Evolutionary conservation across 2,888 invertebrate species (phyloP), one percentile per base, ranked within the genome.

Genomic region (Cyclophora punctaria): DNA sequence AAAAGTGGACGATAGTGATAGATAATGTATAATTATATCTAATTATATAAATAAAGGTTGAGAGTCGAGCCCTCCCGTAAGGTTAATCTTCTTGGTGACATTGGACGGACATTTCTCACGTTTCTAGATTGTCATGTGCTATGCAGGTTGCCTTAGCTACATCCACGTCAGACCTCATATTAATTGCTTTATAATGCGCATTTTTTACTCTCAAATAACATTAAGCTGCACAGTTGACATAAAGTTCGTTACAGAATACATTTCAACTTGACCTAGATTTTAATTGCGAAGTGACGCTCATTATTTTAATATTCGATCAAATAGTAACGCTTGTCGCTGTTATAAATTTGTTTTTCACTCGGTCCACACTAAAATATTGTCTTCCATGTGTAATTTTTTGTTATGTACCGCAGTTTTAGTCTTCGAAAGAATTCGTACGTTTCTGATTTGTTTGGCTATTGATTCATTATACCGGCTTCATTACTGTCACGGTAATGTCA

Each of bases 1-100:
- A 37, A 5, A 37, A 37, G 2, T 37, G 5, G 37, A 37, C 37
- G 37, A 5, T 20, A 20, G 20, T 20, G 20, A 20, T 20, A 20
- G 20, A 20, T 20, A 20, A 20, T 20, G 20, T 56, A 40, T 47
- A 62, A 60, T 59, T 53, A 58, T 58, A 59, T 58, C 61, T 59
- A 63, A 63, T 62, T 62, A 58, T 62, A 64, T 62, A 60, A 53
- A 54, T 54, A 58, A 60, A 65, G 68, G 65, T 67, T 63, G 54
- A 56, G 63, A 60, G 64, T 67, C 66, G 57, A 58, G 70, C 66
- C 63, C 66, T 64, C 65, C 63, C 57, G 56, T 53, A 59, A 69
- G 69, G 69, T 73, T 75, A 74, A 78, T 78, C 66, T 71, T 59
- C 62, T 64, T 55, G 63, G 62, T 62, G 72, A 74, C 75, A 76